Evolutionary conservation across 1,140 invertebrate genomes (phyloP), one percentile per base, ranked within the genome.

Genomic region (Psilanteris sp.): DNA sequence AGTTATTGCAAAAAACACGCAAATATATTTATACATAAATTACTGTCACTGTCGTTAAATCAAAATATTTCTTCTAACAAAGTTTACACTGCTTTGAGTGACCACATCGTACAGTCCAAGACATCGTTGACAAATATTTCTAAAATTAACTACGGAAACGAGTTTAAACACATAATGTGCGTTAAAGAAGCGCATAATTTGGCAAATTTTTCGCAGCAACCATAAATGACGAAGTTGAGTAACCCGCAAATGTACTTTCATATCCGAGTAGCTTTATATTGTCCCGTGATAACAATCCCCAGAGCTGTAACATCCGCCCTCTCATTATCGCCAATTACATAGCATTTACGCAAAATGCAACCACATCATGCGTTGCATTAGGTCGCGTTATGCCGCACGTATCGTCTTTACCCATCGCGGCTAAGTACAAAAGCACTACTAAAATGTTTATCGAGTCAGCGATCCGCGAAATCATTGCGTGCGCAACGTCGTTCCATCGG

Each of bases 401-500:
- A 76, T 70, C 73, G 52, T 54, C 57, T 64, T 59, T 71, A 52
- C 59, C 24, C 27, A 70, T 66, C 77, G 43, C 64, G 46, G 61
- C 46, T 34, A 36, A 31, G 59, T 36, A 52, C 52, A 52, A 48
- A 71, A 55, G 64, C 67, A 16, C 43, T 36, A 34, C 43, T 43
- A 64, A 77, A 74, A 70, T 79, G 68, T 77, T 77, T 77, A 75
- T 79, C 74, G 78, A 66, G 59, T 22, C 67, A 72, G 16, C 71
- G 78, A 79, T 77, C 70, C 78, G 67, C 64, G 39, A 75, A 74
- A 68, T 79, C 68, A 79, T 77, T 75, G 74, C 71, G 62, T 75
- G 78, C 57, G 44, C 54, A 61, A 64, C 78, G 46, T 73, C 71
- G 71, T 79, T 70, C 36, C 67, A 66, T 57, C 26, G 62, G 43